Percentiles rank a stretch among this genome's conserved stretches.
These are phyloP conservation scores for Axis porcinus DNA, from an alignment of 2,113 vertebrate species.

Conservation along the genomic window DNA sequence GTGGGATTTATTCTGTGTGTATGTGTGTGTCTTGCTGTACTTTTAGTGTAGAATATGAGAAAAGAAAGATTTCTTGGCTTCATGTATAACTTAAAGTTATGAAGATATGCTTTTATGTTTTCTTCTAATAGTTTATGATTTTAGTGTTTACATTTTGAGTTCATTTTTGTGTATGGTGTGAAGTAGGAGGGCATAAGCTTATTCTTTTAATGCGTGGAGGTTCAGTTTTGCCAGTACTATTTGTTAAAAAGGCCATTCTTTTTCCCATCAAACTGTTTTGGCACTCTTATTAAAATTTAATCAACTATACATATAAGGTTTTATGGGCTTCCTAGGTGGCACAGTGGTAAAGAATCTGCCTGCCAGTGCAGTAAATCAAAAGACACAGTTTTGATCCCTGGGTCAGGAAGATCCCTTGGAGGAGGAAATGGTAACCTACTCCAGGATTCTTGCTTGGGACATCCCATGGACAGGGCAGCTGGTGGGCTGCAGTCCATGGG, in stretches of 20 bases:
- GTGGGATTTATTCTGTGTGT: not conserved
- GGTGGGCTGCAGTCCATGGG: not conserved
- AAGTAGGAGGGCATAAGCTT: not conserved
- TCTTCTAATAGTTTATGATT: not conserved
- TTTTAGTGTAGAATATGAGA: not conserved
- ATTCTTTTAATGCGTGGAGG: not conserved
- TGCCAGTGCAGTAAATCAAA: not conserved
- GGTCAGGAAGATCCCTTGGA: not conserved
- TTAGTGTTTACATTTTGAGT: not conserved
- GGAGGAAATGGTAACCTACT: not conserved
- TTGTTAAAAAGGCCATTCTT: not conserved
- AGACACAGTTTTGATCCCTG: not conserved
- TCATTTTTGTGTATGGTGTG: not conserved
- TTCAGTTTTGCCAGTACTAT: not conserved
- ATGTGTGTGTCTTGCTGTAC: not conserved
- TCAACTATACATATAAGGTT: not conserved
- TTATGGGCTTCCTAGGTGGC: not conserved
- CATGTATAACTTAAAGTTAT: not conserved
- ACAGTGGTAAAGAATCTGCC: not conserved
- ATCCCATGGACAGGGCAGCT: not conserved
- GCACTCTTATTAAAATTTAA: not conserved
- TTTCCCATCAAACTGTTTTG: not conserved
- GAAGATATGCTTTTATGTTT: not conserved
- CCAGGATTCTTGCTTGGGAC: not conserved
- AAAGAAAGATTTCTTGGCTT: not conserved